A percentile compares a stretch with the other conserved stretches of the same genome.
Conservation (phyloP, 2,888 invertebrate genomes). For the Phytoseiulus persimilis region DNA sequence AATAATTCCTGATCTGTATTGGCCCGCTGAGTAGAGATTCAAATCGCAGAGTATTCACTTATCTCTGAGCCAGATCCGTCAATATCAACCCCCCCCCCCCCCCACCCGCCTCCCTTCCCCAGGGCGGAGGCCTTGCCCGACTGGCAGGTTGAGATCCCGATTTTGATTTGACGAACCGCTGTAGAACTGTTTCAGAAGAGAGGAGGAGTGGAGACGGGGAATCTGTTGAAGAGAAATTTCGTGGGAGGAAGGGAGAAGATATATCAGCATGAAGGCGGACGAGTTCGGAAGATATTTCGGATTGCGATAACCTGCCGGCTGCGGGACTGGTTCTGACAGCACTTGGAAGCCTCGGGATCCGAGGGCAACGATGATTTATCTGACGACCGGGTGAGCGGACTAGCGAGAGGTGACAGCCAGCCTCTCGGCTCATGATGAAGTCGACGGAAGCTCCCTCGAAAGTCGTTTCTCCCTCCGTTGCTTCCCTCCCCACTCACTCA, state of each 20-base stretch:
- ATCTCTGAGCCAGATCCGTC: too few relatives aligned
- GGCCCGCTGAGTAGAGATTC: too few relatives aligned
- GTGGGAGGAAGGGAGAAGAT: neutral
- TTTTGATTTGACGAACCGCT: too few relatives aligned
- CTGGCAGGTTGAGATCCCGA: too few relatives aligned
- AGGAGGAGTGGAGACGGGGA: neutral
- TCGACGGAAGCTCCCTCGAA: neutral
- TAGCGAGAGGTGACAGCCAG: neutral
- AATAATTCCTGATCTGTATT: too few relatives aligned
- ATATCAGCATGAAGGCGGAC: neutral
- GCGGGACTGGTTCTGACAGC: neutral
- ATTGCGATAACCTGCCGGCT: neutral
- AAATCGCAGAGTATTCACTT: too few relatives aligned
- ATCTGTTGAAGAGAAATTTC: neutral
- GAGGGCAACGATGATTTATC: neutral
- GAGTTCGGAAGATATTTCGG: neutral
- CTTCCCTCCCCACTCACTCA: neutral
- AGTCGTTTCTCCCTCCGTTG: neutral
- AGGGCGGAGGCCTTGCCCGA: too few relatives aligned
- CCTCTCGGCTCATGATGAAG: neutral
- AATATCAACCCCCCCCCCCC: too few relatives aligned
- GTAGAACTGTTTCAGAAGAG: too few relatives aligned
- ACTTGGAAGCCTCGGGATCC: neutral
- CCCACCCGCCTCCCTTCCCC: too few relatives aligned
- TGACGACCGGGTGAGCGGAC: neutral